These are phyloP conservation scores for Epinephelus malabaricus DNA, from an alignment of 2,797 vertebrate genomes.

Conservation along the genomic window DNA sequence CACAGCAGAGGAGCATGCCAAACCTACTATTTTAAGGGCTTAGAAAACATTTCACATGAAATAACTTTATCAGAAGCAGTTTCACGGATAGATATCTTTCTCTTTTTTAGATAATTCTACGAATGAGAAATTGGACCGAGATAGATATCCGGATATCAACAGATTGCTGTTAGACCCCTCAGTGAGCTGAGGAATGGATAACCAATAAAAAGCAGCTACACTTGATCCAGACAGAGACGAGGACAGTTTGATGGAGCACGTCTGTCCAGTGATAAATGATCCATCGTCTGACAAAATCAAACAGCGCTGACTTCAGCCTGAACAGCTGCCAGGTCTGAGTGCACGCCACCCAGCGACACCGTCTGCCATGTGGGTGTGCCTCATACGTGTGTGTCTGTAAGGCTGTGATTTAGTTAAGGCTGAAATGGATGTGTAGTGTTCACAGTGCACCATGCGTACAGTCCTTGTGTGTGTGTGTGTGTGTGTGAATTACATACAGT, in stretches of 20 bases:
- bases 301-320: constrained; percentile 30
- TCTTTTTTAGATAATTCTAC: neutral
- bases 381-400: constrained; percentile 1
- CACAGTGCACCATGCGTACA: too few relatives aligned
- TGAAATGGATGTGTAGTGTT: neutral
- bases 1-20: constrained; percentile 24
- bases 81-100: neutral
- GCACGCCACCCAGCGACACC: constrained; percentile 15
- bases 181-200: constrained; percentile 34
- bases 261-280: constrained; percentile 37
- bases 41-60: constrained; percentile 25
- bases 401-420: neutral
- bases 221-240: constrained; percentile 12
- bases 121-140: constrained; percentile 10
- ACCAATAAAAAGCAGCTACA: constrained; percentile 18
- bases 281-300: constrained; percentile 58
- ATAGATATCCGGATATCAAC: constrained; percentile 6
- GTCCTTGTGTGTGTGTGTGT: constrained; percentile 25
- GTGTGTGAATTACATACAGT: constrained; percentile 19
- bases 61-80: constrained; percentile 26
- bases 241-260: constrained; percentile 44
- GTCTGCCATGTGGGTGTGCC: constrained; percentile 40
- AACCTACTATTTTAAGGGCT: constrained; percentile 21
- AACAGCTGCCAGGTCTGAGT: constrained; percentile 47
- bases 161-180: constrained; percentile 10